Evolutionary conservation across 2,113 vertebrate species (phyloP), one percentile per base, ranked within the genome.

Genomic region (Ifrita kowaldi): DNA sequence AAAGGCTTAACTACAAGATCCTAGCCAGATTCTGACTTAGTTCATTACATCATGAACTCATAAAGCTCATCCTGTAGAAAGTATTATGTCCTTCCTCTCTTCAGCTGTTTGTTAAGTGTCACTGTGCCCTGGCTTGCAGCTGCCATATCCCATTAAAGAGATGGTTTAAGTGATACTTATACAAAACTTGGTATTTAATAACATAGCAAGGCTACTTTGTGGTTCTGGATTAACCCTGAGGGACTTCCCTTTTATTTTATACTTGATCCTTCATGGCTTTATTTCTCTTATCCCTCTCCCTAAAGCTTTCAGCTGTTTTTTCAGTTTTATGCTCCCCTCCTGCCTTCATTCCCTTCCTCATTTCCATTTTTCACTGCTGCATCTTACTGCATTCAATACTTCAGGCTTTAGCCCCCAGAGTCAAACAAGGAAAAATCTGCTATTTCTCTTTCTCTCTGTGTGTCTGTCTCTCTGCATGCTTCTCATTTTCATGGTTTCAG

Each of bases 1-100:
- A 70, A 83, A 83, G 21, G 8, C 42, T 93, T 94, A 90, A 28
- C 28, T 88, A 12, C 33, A 59, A 19, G 27, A 55, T 59, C 35
- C n/a, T 49, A 33, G 42, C 35, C 82, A 91, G 75, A 74, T 80
- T 93, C 82, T 90, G 63, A 77, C 82, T 87, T 74, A 87, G 78
- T 30, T 86, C 30, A 70, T 93, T 95, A 52, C 63, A 55, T 91
- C 75, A 87, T 18, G 11, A 79, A 84, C 62, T 89, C 82, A 85
- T 85, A 83, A 83, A 91, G 42, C 85, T 90, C 82, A 87, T 85
- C 84, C 84, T 87, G 50, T 76, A 84, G n/a, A 85, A 96, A 76
- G 65, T 57, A 91, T 55, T 85, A 50, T 82, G 77, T 91, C 50
- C 63, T 91, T 97, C 74, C 70, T 91, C 70, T 95, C 59, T 55